These are phyloP conservation scores for Dasyprocta punctata DNA, from an alignment of 2,113 vertebrate species.

Conservation along the genomic window DNA sequence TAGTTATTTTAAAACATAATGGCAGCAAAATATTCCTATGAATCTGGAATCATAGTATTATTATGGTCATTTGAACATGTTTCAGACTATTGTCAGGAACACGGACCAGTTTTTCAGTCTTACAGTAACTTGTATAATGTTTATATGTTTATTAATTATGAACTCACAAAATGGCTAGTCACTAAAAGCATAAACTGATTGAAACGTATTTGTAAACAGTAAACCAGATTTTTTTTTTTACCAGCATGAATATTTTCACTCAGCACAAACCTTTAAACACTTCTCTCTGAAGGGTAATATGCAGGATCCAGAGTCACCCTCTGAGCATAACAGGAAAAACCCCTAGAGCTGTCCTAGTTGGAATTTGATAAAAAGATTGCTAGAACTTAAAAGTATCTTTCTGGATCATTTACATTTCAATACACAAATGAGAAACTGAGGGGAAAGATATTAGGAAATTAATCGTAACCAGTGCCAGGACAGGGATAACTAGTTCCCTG, in stretches of 20 bases:
- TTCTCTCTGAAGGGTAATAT: neutral
- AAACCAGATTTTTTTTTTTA: neutral
- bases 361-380: neutral
- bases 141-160: neutral
- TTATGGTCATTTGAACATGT: neutral
- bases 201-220: neutral
- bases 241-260: neutral
- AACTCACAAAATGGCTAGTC: neutral
- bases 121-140: neutral
- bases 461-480: neutral
- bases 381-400: neutral
- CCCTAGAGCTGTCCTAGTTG: neutral
- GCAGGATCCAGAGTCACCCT: neutral
- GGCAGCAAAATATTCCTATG: neutral
- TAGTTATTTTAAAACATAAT: conserved; percentile 33
- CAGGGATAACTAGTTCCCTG: neutral
- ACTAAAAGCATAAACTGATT: neutral
- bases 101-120: neutral
- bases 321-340: neutral
- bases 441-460: neutral
- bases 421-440: neutral
- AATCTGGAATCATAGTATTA: neutral
- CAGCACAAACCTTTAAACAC: neutral
- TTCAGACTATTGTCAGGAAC: neutral
- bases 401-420: neutral